A percentile compares a stretch with the other conserved stretches of the same genome.
These are phyloP conservation scores for Hesperophylax magnus DNA, from an alignment of 1,140 invertebrate genomes.

Conservation along the genomic window DNA sequence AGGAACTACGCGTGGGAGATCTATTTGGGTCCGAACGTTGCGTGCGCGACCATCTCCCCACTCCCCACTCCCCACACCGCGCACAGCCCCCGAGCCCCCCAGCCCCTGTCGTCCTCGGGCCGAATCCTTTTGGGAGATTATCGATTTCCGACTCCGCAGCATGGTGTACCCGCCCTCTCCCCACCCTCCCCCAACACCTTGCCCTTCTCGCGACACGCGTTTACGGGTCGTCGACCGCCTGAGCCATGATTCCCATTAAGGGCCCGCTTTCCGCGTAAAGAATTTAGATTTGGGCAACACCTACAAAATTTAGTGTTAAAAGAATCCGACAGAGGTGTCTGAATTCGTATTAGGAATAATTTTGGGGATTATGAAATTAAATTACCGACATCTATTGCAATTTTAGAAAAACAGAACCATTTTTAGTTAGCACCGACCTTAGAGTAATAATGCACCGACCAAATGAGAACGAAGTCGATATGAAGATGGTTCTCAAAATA, in stretches of 20 bases:
- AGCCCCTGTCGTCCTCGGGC: constrained; percentile 19
- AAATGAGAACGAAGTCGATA: no score
- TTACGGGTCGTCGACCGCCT: constrained; percentile 43
- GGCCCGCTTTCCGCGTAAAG: no score
- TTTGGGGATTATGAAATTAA: no score
- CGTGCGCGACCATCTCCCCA: constrained; percentile 21
- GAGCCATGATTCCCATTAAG: constrained; percentile 40
- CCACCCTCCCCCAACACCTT: neutral
- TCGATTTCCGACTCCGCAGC: constrained; percentile 39
- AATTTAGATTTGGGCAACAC: no score
- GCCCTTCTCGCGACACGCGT: constrained; percentile 32
- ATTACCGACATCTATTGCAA: no score
- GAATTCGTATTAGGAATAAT: no score
- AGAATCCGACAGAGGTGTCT: no score
- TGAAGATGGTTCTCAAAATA: no score
- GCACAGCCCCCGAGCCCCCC: neutral
- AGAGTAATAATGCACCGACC: no score
- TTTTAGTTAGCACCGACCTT: no score
- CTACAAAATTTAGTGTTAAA: no score
- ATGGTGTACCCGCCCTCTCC: neutral
- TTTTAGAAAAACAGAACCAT: no score
- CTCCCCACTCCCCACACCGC: neutral
- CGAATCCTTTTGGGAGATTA: constrained; percentile 46
- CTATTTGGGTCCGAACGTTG: constrained; percentile 30
- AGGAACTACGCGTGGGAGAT: constrained; percentile 26